Evolutionary conservation across 1,140 invertebrate species (phyloP).

Genomic region (Pseudachorutes palmiensis): DNA sequence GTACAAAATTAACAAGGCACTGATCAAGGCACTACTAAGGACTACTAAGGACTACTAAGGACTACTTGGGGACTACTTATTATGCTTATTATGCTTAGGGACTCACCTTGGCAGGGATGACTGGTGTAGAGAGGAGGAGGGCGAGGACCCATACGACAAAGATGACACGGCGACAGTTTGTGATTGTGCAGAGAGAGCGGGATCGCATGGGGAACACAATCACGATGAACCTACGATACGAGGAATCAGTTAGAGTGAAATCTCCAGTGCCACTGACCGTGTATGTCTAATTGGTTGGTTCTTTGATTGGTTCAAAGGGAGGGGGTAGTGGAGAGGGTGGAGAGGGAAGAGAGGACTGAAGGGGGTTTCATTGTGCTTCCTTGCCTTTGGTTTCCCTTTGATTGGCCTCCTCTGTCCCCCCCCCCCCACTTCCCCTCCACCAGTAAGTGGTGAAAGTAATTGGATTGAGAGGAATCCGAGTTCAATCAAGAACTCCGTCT

Average conservation of each 20-base stretch:
- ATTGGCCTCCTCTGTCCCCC: not conserved
- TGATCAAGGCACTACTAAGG: no score
- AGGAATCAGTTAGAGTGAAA: not conserved
- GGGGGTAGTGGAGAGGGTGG: no score
- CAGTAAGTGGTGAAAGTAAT: no score
- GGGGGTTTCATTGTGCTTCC: slow-evolving; percentile 13
- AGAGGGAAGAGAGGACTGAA: no score
- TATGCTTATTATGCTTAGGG: no score
- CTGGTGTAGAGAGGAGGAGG: slow-evolving; percentile 42
- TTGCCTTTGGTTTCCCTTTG: not conserved
- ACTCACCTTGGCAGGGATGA: slow-evolving; percentile 43
- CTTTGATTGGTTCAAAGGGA: no score
- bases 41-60: no score
- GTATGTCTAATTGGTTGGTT: no score
- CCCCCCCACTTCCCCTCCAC: not conserved
- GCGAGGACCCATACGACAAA: slow-evolving; percentile 45
- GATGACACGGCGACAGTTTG: slow-evolving; percentile 44
- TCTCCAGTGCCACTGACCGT: not conserved
- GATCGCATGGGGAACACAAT: slow-evolving; percentile 48
- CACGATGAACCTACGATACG: slow-evolving; percentile 45
- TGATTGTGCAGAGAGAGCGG: slow-evolving; percentile 45
- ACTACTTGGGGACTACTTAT: no score
- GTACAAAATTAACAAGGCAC: no score
- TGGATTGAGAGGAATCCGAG: no score
- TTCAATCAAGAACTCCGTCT: no score